Evolutionary conservation across 2,113 vertebrate species (phyloP), one percentile per base, ranked within the genome.

Genomic region (Columba janthina): DNA sequence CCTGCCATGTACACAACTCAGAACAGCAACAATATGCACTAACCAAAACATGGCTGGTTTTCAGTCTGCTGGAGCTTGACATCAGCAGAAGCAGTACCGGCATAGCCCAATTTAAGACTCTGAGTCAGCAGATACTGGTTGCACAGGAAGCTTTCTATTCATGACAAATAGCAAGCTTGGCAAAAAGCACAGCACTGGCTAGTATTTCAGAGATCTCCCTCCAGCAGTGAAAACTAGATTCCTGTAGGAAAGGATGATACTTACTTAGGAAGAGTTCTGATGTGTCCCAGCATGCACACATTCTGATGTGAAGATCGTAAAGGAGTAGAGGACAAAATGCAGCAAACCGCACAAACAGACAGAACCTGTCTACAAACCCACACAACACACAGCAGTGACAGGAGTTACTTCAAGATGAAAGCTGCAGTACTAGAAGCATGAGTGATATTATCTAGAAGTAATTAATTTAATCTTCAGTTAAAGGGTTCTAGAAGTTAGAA

Each of bases 351-450:
- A 92, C 69, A 5, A 65, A 95, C 93, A 90, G 85, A 91, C 93
- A 78, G 57, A 96, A 95, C 88, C 76, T 77, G 92, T 90, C 85
- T 57, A 17, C 38, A 85, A 91, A 88, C 62, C 82, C 91, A 84
- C 84, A 61, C 38, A 29, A 19, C 36, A 42, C 40, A 29, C 38
- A 22, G 26, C 11, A 51, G 53, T 26, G 56, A 44, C 80, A 69
- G 48, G 9, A 75, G 65, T 0, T n/a, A 29, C 29, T 74, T 20
- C 65, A 66, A 38, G 61, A 61, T 70, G n/a, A 36, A 16, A 67
- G 61, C 3, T 36, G 46, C 56, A 73, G 51, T 40, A 79, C 72
- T 54, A 85, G 54, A 94, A 89, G 46, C 78, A 58, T 1, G 0
- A 46, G 17, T 7, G 71, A 94, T 66, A 46, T 16, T 91, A 89